These are phyloP conservation scores for Drosophila leontia DNA, from an alignment of 1,140 invertebrate genomes.

Conservation along the genomic window DNA sequence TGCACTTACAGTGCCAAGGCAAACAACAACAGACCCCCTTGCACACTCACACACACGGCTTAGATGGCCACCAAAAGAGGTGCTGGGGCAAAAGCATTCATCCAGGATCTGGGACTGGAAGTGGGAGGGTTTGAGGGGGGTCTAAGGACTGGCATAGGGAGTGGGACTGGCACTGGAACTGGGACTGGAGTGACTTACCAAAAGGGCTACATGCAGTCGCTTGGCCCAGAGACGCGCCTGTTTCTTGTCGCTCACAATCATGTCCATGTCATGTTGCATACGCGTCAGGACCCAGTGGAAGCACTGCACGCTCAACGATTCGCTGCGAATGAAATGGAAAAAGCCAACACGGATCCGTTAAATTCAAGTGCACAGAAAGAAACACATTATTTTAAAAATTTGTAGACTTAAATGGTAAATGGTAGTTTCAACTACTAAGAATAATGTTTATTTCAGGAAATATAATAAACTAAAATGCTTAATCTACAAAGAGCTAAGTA, in stretches of 20 bases:
- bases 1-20: constrained; percentile 68
- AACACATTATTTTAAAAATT: not conserved
- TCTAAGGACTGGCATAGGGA: not conserved
- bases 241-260: constrained; percentile 94
- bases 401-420: not conserved
- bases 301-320: constrained; percentile 94
- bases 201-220: constrained; percentile 92
- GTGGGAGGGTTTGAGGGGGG: not conserved
- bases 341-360: constrained; percentile 22
- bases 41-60: constrained; percentile 20
- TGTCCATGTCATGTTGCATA: constrained; percentile 95
- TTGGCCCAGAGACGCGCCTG: constrained; percentile 93
- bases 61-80: constrained; percentile 22
- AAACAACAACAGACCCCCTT: constrained; percentile 70
- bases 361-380: constrained; percentile 9
- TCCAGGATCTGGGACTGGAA: not conserved
- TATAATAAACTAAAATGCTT: not conserved
- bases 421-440: not conserved
- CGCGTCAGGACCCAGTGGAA: constrained; percentile 98
- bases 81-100: not conserved
- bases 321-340: constrained; percentile 86
- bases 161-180: not conserved
- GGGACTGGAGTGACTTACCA: constrained; percentile 85
- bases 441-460: not conserved
- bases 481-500: not conserved